These are phyloP conservation scores for Oxygymnocypris stewartii DNA, from an alignment of 2,113 vertebrate species.

Conservation along the genomic window DNA sequence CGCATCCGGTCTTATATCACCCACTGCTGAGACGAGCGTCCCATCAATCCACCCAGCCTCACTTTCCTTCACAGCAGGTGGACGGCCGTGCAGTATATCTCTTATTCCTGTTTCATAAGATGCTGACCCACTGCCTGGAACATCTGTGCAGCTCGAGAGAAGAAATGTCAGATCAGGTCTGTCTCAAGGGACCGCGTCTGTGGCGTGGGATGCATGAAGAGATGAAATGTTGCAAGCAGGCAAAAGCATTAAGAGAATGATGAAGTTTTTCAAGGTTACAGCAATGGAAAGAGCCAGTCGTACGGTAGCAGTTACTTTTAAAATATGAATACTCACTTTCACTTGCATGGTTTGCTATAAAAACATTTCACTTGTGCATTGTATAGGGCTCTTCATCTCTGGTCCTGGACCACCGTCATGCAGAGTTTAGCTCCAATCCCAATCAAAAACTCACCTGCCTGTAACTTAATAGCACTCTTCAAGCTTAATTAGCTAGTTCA, in stretches of 20 bases:
- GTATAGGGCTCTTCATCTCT: background rate
- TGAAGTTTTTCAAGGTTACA: constrained; percentile 27
- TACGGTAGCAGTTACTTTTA: constrained; percentile 4
- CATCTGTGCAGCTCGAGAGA: constrained; percentile 41
- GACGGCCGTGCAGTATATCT: background rate
- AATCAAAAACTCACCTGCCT: background rate
- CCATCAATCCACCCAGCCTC: constrained; percentile 27
- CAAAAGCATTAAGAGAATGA: constrained; percentile 33
- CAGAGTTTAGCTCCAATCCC: background rate
- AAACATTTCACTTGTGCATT: background rate
- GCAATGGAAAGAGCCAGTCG: background rate
- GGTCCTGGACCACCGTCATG: background rate
- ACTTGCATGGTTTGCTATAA: background rate
- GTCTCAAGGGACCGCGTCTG: background rate
- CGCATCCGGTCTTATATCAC: constrained; percentile 49
- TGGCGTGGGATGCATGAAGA: constrained; percentile 4
- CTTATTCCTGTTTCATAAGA: constrained; percentile 46
- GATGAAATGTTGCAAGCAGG: constrained; percentile 22
- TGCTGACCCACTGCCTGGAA: constrained; percentile 48
- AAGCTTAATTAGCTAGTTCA: background rate
- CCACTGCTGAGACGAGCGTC: background rate
- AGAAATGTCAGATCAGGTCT: constrained; percentile 10
- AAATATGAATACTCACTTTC: constrained; percentile 6
- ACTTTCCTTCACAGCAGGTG: background rate
- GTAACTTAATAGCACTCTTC: background rate